Conservation (phyloP, 2,113 vertebrate genomes). For the Pantherophis guttatus region DNA sequence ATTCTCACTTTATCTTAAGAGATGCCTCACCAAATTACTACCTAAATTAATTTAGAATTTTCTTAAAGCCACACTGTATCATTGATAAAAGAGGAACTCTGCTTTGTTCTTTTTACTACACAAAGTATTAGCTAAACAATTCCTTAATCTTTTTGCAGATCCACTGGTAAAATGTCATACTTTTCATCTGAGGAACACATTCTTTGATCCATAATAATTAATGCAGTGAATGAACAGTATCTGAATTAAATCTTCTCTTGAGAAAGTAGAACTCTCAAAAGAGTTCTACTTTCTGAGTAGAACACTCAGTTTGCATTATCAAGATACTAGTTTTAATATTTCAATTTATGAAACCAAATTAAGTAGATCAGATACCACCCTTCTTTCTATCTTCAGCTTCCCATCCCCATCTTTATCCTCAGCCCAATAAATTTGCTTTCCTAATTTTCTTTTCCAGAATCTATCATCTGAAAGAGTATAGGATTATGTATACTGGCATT, state of each 20-base stretch:
- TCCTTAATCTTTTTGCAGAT: neutral
- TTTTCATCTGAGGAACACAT: neutral
- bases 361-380: neutral
- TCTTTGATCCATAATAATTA: neutral
- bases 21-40: neutral
- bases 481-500: neutral
- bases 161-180: neutral
- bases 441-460: neutral
- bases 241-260: neutral
- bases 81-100: neutral
- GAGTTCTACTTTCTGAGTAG: no score
- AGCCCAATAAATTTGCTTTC: neutral
- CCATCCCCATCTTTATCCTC: no score
- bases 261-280: neutral
- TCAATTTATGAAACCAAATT: neutral
- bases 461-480: neutral
- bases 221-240: neutral
- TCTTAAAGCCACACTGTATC: neutral
- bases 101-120: neutral
- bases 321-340: neutral
- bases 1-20: neutral
- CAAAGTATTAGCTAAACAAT: neutral
- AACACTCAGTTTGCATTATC: neutral
- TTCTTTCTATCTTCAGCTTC: neutral
- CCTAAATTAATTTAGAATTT: neutral